Conservation (phyloP, 2,797 vertebrate species). For the Epinephelus malabaricus region DNA sequence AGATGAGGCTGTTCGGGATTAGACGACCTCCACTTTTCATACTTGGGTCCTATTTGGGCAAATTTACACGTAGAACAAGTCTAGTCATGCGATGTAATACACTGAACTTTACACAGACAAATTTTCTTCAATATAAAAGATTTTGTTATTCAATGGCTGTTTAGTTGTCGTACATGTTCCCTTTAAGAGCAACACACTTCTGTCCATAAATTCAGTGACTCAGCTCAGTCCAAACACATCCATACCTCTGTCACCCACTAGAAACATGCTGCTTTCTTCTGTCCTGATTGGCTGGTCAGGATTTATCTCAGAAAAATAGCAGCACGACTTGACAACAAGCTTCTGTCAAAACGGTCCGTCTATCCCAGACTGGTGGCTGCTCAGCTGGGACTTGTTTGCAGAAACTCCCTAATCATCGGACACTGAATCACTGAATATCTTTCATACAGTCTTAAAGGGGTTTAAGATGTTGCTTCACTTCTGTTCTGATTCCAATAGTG, state of each 20-base stretch:
- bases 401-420: constrained; percentile 1
- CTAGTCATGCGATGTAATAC: neutral
- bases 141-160: too few relatives aligned
- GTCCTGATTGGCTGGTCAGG: constrained; percentile 87
- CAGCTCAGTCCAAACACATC: constrained; percentile 28
- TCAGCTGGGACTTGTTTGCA: constrained; percentile 57
- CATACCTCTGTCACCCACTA: neutral
- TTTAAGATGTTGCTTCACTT: constrained; percentile 1
- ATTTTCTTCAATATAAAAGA: neutral
- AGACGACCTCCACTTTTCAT: constrained; percentile 2
- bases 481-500: neutral
- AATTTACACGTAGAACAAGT: constrained; percentile 10
- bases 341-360: constrained; percentile 5
- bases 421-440: constrained; percentile 18
- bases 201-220: constrained; percentile 42
- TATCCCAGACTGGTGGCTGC: constrained; percentile 68
- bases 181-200: neutral
- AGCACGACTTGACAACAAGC: constrained; percentile 22
- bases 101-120: neutral
- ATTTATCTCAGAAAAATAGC: constrained; percentile 71
- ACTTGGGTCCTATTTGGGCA: neutral
- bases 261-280: constrained; percentile 58
- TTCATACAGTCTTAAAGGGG: neutral
- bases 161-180: neutral
- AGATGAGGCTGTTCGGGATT: constrained; percentile 19